Conservation (phyloP, 1,140 invertebrate species). For the Brachionus calyciflorus region DNA sequence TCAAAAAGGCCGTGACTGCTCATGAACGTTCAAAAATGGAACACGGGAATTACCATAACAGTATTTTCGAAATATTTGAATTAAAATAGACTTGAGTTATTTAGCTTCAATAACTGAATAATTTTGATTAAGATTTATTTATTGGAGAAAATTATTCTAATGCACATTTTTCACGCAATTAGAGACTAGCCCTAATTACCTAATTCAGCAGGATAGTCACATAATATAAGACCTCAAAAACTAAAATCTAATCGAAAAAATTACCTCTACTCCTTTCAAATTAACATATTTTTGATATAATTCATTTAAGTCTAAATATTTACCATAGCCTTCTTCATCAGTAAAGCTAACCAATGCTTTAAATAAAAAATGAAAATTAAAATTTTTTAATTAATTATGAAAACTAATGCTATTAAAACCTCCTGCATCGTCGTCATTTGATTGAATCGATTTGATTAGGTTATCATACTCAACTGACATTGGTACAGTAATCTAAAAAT, state of each 20-base stretch:
- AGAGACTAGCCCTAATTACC: too few relatives aligned
- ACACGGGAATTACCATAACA: too few relatives aligned
- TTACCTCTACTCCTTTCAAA: slow-evolving; percentile 86
- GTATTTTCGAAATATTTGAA: too few relatives aligned
- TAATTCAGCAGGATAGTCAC: too few relatives aligned
- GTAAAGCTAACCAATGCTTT: slow-evolving; percentile 67
- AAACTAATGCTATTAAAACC: slow-evolving; percentile 48
- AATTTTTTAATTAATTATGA: slow-evolving; percentile 38
- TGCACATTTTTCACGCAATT: too few relatives aligned
- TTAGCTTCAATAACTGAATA: too few relatives aligned
- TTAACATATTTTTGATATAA: slow-evolving; percentile 94
- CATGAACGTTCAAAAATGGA: too few relatives aligned
- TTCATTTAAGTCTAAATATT: slow-evolving; percentile 96
- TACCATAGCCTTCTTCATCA: slow-evolving; percentile 99
- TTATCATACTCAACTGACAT: slow-evolving; percentile 97
- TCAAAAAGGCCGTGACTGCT: too few relatives aligned
- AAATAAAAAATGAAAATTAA: not conserved
- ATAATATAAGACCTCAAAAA: not conserved
- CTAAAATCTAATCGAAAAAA: not conserved
- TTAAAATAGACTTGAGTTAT: too few relatives aligned
- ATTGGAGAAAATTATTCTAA: too few relatives aligned
- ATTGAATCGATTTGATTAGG: slow-evolving; percentile 80
- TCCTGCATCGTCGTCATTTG: slow-evolving; percentile 73
- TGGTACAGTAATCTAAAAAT: slow-evolving; percentile 71
- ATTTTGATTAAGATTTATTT: too few relatives aligned